A percentile compares a stretch with the other conserved stretches of the same genome.
Conservation (phyloP, 2,888 invertebrate species). For the Eurytoma adleriae region DNA sequence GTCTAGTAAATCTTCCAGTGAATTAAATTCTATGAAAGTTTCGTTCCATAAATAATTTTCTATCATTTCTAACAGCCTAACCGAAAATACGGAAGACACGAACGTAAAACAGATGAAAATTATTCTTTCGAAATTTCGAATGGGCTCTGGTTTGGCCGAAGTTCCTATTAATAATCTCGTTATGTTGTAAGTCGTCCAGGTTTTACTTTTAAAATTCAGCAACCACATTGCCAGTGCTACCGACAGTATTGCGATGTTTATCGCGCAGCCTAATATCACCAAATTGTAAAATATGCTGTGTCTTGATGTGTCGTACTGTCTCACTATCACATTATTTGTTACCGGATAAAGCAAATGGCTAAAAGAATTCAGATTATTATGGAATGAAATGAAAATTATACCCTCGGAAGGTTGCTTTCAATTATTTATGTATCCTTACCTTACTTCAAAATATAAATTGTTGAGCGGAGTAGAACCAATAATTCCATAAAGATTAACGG, state of each 20-base stretch:
- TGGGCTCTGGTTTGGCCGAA: neutral
- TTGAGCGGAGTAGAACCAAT: constrained; percentile 4
- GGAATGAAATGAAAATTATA: neutral
- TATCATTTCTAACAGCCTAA: neutral
- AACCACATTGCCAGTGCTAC: constrained; percentile 10
- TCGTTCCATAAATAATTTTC: neutral
- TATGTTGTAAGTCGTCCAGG: constrained; percentile 28
- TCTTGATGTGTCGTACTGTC: constrained; percentile 1
- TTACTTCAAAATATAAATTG: constrained; percentile 5
- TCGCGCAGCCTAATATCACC: neutral
- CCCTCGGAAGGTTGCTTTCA: no score
- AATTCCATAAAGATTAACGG: constrained; percentile 30
- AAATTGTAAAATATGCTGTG: constrained; percentile 12
- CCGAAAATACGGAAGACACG: neutral
- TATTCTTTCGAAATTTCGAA: constrained; percentile 5
- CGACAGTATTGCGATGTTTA: neutral
- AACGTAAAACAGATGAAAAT: constrained; percentile 1
- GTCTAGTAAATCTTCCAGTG: constrained; percentile 6
- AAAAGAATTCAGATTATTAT: neutral
- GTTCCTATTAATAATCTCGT: constrained; percentile 6
- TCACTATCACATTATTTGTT: constrained; percentile 20
- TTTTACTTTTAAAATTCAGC: constrained; percentile 16
- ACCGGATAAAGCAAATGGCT: constrained; percentile 17
- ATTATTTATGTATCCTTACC: neutral
- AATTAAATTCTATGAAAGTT: neutral